Evolutionary conservation across 2,797 vertebrate species (phyloP), one percentile per base, ranked within the genome.

Genomic region (Microchirus variegatus): DNA sequence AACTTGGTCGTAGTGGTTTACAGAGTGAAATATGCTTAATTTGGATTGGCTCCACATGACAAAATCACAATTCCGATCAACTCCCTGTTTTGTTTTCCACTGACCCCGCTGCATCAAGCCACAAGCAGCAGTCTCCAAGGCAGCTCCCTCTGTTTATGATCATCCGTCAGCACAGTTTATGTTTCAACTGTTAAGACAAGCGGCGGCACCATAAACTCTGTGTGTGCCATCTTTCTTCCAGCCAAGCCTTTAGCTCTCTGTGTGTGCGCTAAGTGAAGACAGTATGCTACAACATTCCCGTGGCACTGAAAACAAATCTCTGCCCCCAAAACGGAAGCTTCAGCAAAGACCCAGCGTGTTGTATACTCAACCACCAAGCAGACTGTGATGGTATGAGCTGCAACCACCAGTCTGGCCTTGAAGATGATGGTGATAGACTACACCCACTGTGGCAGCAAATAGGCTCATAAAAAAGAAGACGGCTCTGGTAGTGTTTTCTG

Each of bases 401-500:
- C 18, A 61, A 16, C 58, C 62, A 56, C 46, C 4, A 16, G 40
- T 18, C 40, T 15, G n/a, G 13, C 31, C 56, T 56, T 22, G 40
- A 50, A 53, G 52, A 42, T 42, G 43, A 51, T 43, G 52, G 49
- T 22, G 31, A 72, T 36, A 73, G 76, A 69, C 69, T 73, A 56
- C 76, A 59, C 72, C 74, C 55, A 42, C 43, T 50, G 59, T 55
- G 52, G 59, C 47, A 73, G 56, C 67, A 74, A 81, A 77, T 61
- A 76, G 55, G 51, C 58, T 47, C 31, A 36, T 63, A 52, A 75
- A 74, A 64, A 45, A 51, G 19, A 56, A 36, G 46, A 60, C 10
- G 17, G 53, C 63, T 54, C 56, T 6, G 9, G 15, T 14, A 1
- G 45, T 86, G 79, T 86, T 82, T 82, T 51, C 37, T 85, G 78